These are phyloP conservation scores for Zaprionus nigranus DNA, from an alignment of 1,140 invertebrate species.

Conservation along the genomic window DNA sequence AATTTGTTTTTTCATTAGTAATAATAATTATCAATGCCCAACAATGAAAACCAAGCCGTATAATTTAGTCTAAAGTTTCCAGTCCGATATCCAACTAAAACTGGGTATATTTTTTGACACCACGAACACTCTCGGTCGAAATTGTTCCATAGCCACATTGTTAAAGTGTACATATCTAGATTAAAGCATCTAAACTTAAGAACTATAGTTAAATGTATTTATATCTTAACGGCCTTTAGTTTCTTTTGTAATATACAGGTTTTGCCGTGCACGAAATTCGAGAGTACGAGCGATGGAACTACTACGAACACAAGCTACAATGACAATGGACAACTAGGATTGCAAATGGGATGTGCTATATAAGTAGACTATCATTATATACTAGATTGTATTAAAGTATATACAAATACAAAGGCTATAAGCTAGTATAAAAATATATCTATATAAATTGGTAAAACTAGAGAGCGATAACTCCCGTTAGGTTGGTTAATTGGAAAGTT, in stretches of 20 bases:
- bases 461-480: background rate
- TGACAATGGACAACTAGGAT: constrained; percentile 61
- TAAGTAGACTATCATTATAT: constrained; percentile 9
- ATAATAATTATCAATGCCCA: constrained; percentile 61
- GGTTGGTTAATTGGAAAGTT: background rate
- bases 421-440: constrained; percentile 75
- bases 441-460: constrained; percentile 18
- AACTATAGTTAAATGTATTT: background rate
- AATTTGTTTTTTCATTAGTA: constrained; percentile 43
- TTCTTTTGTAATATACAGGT: constrained; percentile 31
- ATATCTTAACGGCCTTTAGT: constrained; percentile 30
- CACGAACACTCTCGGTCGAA: constrained; percentile 19
- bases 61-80: constrained; percentile 60
- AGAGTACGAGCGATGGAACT: constrained; percentile 48
- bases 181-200: constrained; percentile 16
- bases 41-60: constrained; percentile 73
- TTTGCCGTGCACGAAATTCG: constrained; percentile 54
- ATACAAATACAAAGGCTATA: constrained; percentile 29
- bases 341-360: constrained; percentile 49
- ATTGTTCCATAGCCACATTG: constrained; percentile 31
- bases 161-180: constrained; percentile 23
- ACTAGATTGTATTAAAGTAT: constrained; percentile 27
- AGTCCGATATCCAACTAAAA: constrained; percentile 56
- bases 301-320: constrained; percentile 61
- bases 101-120: constrained; percentile 34